Conservation (phyloP, 2,797 vertebrate genomes). For the Percopsis omiscomaycus region DNA sequence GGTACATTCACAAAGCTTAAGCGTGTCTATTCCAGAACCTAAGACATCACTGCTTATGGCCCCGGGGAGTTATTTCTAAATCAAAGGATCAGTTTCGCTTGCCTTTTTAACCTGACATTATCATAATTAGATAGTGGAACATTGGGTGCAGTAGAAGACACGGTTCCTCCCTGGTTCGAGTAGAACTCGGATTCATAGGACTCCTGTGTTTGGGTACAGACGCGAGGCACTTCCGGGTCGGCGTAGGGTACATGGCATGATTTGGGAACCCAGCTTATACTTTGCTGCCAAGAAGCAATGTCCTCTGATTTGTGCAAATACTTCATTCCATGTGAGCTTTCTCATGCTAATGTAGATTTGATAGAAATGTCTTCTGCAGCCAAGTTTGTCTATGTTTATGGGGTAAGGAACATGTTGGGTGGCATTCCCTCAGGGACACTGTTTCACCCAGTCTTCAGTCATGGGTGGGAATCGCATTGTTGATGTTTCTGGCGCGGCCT, state of each 20-base stretch:
- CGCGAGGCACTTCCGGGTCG: slow-evolving; percentile 27
- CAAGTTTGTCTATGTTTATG: slow-evolving; percentile 30
- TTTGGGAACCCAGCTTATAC: slow-evolving; percentile 24
- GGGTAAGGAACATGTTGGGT: slow-evolving; percentile 3
- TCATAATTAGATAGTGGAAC: background rate
- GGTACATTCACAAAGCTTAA: background rate
- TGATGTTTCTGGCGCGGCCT: slow-evolving; percentile 41
- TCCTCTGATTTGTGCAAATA: slow-evolving; percentile 45
- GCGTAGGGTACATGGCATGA: slow-evolving; percentile 12
- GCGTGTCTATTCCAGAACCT: background rate
- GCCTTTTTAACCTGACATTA: slow-evolving; percentile 1
- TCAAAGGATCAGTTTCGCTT: background rate
- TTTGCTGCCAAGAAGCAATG: slow-evolving; percentile 33
- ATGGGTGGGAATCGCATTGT: slow-evolving; percentile 26
- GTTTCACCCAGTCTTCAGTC: slow-evolving; percentile 16
- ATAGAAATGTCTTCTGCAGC: slow-evolving; percentile 17
- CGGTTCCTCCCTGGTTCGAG: slow-evolving; percentile 4
- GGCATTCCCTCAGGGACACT: background rate
- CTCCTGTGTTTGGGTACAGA: slow-evolving; percentile 15
- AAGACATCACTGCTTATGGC: background rate
- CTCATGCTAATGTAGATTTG: slow-evolving; percentile 23
- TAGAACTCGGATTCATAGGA: slow-evolving; percentile 4
- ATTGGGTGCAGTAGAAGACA: background rate
- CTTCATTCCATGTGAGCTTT: slow-evolving; percentile 25
- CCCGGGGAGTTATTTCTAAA: background rate